A percentile compares a stretch with the other conserved stretches of the same genome.
phyloP scores from a whole-genome alignment of 2,113 vertebrate species.

The Callocephalon fimbriatum region DNA sequence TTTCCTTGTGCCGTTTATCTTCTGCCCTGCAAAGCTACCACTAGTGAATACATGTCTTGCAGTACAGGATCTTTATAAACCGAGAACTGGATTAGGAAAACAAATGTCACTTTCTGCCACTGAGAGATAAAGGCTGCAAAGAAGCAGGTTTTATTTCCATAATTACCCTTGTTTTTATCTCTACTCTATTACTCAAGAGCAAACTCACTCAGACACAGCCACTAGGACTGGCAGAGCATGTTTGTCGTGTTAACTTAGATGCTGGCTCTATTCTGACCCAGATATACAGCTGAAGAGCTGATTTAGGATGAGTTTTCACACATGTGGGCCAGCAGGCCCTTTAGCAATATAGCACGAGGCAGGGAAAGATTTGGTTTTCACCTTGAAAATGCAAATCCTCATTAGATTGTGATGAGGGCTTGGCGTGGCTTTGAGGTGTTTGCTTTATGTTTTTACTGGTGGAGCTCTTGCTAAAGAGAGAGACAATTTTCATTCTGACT shows the following conservation, averaged over 20 bases:
- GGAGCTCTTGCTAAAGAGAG: neutral
- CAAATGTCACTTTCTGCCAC: neutral
- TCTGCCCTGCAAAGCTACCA: neutral
- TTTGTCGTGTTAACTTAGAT: neutral
- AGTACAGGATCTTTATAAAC: neutral
- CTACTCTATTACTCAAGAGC: neutral
- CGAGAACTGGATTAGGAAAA: slow-evolving; percentile 2
- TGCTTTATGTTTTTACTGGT: neutral
- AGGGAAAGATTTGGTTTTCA: neutral
- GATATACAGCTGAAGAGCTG: neutral
- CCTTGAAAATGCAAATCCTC: neutral
- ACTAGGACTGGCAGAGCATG: neutral
- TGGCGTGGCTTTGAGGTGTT: neutral
- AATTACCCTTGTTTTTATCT: neutral
- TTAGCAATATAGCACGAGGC: neutral
- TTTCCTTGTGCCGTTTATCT: neutral
- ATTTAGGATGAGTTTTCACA: neutral
- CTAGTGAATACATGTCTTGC: neutral
- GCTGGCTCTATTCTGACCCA: neutral
- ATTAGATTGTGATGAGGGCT: neutral
- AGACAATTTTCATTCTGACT: neutral
- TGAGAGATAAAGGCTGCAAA: neutral
- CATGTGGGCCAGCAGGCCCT: neutral
- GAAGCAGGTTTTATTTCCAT: neutral
- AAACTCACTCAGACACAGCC: neutral